These are phyloP conservation scores for Pluvianellus socialis DNA, from an alignment of 2,113 vertebrate species.

Conservation along the genomic window DNA sequence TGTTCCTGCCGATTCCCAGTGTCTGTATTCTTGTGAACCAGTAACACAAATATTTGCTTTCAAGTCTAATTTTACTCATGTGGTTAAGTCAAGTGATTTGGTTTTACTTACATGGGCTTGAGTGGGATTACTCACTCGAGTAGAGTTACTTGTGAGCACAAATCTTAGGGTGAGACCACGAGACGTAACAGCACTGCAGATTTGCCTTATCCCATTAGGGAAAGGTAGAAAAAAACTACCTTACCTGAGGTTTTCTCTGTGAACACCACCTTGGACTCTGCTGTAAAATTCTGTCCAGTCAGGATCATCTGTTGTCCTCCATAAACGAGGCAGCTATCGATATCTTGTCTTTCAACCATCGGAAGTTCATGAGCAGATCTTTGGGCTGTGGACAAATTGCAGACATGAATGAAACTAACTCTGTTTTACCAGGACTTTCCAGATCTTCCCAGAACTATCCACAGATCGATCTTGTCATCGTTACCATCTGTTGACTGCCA, in stretches of 20 bases:
- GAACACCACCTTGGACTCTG: slow-evolving; percentile 96
- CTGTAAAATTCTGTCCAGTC: slow-evolving; percentile 94
- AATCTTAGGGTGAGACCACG: background rate
- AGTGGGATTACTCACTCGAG: background rate
- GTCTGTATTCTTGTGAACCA: background rate
- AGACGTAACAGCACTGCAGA: background rate
- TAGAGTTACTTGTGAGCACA: background rate
- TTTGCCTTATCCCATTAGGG: background rate
- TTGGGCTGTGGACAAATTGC: slow-evolving; percentile 82
- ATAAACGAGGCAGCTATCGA: slow-evolving; percentile 91
- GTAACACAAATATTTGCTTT: background rate
- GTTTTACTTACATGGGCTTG: background rate
- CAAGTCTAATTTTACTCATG: background rate
- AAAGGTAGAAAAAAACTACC: background rate
- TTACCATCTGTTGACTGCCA: slow-evolving; percentile 54
- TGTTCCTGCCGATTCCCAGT: background rate
- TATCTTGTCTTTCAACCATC: slow-evolving; percentile 95
- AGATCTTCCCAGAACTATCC: slow-evolving; percentile 68
- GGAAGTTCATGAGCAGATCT: slow-evolving; percentile 97
- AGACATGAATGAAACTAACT: slow-evolving; percentile 61
- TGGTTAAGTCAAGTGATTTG: background rate
- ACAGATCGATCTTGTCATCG: slow-evolving; percentile 64
- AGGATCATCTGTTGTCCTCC: slow-evolving; percentile 99
- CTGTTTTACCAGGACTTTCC: slow-evolving; percentile 62
- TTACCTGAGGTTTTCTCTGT: slow-evolving; percentile 93